A percentile compares a stretch with the other conserved stretches of the same genome.
Conservation (phyloP, 2,797 vertebrate species). For the Mormyrus proboscirostris region DNA sequence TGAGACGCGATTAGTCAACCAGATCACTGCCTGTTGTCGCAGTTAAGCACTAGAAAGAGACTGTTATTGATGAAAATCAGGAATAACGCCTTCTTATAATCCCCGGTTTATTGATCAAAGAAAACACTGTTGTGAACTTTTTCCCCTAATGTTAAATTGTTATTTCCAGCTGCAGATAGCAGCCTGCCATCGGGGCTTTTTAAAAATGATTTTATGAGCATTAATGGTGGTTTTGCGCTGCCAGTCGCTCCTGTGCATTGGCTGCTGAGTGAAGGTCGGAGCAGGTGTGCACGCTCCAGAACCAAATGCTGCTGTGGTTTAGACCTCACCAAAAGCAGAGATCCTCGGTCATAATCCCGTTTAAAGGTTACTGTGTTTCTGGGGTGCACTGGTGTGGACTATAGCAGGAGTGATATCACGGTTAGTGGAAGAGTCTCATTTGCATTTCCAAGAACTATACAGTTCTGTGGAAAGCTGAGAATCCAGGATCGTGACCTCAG, state of each 20-base stretch:
- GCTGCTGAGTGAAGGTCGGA: background rate
- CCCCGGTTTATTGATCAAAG: background rate
- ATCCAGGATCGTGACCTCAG: background rate
- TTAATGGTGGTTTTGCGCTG: background rate
- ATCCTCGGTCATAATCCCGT: background rate
- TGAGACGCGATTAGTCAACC: too few species aligned
- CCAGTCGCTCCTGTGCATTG: background rate
- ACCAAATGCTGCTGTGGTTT: background rate
- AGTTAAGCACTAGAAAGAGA: background rate
- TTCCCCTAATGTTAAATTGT: background rate
- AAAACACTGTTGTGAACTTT: constrained; percentile 3
- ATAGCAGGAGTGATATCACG: background rate
- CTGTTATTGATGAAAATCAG: background rate
- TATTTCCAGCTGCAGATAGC: background rate
- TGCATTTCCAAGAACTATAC: background rate
- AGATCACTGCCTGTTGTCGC: too few species aligned
- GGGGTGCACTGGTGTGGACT: background rate
- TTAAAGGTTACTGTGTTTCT: background rate
- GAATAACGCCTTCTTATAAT: background rate
- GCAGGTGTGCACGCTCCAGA: background rate
- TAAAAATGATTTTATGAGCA: background rate
- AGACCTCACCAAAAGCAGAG: background rate
- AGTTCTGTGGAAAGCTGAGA: background rate
- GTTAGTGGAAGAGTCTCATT: background rate
- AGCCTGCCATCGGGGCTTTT: background rate